phyloP scores from a whole-genome alignment of 1,140 invertebrate genomes.

The Phortica variegata region DNA sequence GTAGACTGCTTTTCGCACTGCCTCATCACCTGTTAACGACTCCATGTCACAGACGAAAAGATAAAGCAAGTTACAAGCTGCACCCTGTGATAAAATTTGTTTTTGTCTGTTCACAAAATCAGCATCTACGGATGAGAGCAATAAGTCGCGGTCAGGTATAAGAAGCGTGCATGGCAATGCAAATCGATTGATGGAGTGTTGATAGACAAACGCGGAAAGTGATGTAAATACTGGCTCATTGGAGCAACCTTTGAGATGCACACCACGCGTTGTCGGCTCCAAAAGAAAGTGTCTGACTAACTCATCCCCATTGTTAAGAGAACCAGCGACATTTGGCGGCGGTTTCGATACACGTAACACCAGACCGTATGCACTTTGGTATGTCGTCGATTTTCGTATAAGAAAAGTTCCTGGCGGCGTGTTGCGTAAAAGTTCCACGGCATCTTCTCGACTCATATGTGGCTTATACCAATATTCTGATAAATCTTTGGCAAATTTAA shows the following conservation, averaged over 20 bases:
- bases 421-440: conserved; percentile 82
- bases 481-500: conserved; percentile 91
- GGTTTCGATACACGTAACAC: conserved; percentile 87
- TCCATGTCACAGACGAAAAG: conserved; percentile 88
- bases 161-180: conserved; percentile 87
- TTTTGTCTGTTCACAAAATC: conserved; percentile 26
- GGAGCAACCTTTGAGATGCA: conserved; percentile 88
- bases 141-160: conserved; percentile 69
- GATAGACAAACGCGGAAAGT: conserved; percentile 93
- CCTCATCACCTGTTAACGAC: conserved; percentile 90
- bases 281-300: conserved; percentile 96
- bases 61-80: conserved; percentile 94
- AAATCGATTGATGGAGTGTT: conserved; percentile 93
- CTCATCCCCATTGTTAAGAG: conserved; percentile 65
- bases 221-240: conserved; percentile 98
- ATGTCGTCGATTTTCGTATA: conserved; percentile 76
- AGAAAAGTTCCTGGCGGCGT: conserved; percentile 91
- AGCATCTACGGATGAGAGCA: conserved; percentile 16
- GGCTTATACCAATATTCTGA: conserved; percentile 97
- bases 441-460: conserved; percentile 92
- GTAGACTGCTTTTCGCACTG: conserved; percentile 78
- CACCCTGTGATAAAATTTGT: conserved; percentile 60
- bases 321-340: conserved; percentile 62
- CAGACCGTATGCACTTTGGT: conserved; percentile 85
- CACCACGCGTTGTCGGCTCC: conserved; percentile 91